A percentile compares a stretch with the other conserved stretches of the same genome.
These are phyloP conservation scores for Sprattus sprattus DNA, from an alignment of 2,113 vertebrate genomes.

Conservation along the genomic window DNA sequence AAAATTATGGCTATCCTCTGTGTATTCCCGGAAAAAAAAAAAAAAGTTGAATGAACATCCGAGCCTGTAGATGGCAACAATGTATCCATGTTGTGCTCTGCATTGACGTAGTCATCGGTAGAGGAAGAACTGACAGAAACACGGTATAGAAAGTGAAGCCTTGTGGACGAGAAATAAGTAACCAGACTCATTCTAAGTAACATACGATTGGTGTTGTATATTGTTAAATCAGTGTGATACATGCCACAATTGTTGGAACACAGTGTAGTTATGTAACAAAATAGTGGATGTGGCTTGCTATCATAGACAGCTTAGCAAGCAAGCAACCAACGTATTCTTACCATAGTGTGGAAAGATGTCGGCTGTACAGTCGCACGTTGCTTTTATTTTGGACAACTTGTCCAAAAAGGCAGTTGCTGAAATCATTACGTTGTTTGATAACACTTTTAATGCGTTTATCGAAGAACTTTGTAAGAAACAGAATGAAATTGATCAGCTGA, in stretches of 20 bases:
- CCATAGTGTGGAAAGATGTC: neutral
- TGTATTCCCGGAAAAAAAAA: too few relatives aligned
- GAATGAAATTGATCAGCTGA: neutral
- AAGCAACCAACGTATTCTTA: neutral
- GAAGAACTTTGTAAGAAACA: neutral
- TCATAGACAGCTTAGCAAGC: neutral
- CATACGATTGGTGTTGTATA: too few relatives aligned
- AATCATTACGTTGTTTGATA: neutral
- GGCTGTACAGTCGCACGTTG: neutral
- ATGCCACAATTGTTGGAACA: neutral
- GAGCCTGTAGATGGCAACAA: neutral
- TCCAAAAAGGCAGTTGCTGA: slow-evolving; percentile 3
- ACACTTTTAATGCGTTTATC: neutral
- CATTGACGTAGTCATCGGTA: neutral
- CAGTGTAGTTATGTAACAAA: neutral
- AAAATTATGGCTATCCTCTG: too few relatives aligned
- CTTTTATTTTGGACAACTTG: neutral
- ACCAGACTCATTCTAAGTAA: too few relatives aligned
- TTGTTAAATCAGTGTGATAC: neutral
- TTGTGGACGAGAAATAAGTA: neutral
- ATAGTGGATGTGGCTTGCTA: neutral
- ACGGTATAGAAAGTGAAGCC: too few relatives aligned
- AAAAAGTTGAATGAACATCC: neutral
- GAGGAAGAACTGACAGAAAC: neutral
- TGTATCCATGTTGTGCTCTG: neutral